Base-by-base conservation (phyloP, 2,888 invertebrate species). In the Lamellibrachia columna region DNA sequence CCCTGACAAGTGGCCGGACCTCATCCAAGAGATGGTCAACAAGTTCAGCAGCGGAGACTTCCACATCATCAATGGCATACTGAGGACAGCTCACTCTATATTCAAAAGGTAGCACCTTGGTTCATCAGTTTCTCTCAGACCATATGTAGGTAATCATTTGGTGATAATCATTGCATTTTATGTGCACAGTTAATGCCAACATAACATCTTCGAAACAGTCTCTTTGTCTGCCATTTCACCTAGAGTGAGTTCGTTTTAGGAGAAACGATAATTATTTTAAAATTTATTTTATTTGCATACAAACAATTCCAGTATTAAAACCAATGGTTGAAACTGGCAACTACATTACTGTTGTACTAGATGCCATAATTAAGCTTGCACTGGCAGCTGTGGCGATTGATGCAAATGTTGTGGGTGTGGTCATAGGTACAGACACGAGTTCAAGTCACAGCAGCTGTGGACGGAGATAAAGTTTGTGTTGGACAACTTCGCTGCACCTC, bases 401-500 rank as follows among this genome's bases (percentile, higher is more conserved):
- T 90, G 11, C 3, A 9, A 90, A n/a, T 52, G 60, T 90, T n/a
- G 75, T 53, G 15, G 28, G 7, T 58, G 9, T 92, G 75, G 52
- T 95, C 94, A 52, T 94, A 96, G 97, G 93, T 99, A 99, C 97
- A 97, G 99, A 92, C 98, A 98, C 95, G 99, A 99, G 97, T 99
- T 99, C 96, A 99, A 99, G 96, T 99, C 99, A 0, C 98, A 99
- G 96, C 97, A 97, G 93, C 97, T 99, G 3, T 99, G 99, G 99
- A 98, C 97, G 92, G 99, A 99, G 97, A 99, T 99, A 94, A 99
- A 99, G 96, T 98, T 98, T 97, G 99, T 99, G 0, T 97, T 99
- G 94, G 98, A 99, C 93, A 98, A 98, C 95, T 98, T 99, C 97
- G 99, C 99, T 0, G 98, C 53, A 9, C 94, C 94, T 22, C 92